Conservation (phyloP, 2,888 invertebrate species). For the Tolmerus cingulatus region DNA sequence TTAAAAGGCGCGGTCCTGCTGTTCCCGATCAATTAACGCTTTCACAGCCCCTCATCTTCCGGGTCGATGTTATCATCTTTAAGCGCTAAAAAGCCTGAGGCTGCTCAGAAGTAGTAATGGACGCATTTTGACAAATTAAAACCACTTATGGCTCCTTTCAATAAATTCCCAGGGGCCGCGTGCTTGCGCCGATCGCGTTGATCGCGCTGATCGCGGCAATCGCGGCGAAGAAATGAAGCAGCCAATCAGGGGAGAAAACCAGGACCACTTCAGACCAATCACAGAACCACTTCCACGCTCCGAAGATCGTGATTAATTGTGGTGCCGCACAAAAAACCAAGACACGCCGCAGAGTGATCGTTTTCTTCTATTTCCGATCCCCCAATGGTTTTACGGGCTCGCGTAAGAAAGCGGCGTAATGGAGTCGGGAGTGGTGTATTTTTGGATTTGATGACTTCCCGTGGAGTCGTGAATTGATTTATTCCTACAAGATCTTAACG, state of each 20-base stretch:
- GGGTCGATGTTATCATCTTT: background rate
- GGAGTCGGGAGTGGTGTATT: background rate
- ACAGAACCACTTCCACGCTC: background rate
- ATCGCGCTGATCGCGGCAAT: background rate
- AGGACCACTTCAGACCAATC: background rate
- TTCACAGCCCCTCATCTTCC: background rate
- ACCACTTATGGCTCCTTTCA: slow-evolving; percentile 38
- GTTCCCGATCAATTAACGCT: background rate
- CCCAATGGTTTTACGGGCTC: background rate
- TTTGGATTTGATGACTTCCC: background rate
- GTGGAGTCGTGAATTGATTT: background rate
- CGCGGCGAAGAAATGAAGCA: background rate
- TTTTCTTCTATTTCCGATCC: background rate
- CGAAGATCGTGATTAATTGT: background rate
- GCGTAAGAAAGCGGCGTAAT: background rate
- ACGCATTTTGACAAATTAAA: slow-evolving; percentile 44
- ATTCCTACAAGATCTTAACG: background rate
- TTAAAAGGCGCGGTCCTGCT: background rate
- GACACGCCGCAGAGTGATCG: background rate
- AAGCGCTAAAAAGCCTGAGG: background rate
- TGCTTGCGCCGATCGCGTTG: background rate
- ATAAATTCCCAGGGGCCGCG: background rate
- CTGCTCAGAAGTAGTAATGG: background rate
- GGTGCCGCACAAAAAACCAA: background rate
- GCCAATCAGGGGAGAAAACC: background rate